Evolutionary conservation across 2,888 invertebrate species (phyloP).

Genomic region (Nomada lathburiana): DNA sequence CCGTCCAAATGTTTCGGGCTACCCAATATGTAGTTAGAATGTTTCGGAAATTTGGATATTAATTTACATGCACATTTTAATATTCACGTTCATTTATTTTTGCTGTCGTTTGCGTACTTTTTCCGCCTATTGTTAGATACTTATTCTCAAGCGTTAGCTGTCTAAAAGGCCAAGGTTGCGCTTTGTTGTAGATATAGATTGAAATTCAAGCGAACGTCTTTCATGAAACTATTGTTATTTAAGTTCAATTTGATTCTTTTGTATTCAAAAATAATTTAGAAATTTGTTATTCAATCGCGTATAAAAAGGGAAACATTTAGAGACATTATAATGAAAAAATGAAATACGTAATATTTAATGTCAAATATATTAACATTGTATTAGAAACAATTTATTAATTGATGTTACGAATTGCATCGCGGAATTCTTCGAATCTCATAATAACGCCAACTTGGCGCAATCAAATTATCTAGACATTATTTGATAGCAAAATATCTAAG

Average conservation of each 20-base stretch:
- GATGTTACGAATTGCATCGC: not conserved
- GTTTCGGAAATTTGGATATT: no score
- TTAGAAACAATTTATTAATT: no score
- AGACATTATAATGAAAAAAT: no score
- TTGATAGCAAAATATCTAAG: conserved; percentile 12
- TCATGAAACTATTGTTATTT: conserved; percentile 22
- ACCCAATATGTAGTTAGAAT: no score
- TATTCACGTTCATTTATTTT: not conserved
- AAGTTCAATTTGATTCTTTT: not conserved
- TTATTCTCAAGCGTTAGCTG: not conserved
- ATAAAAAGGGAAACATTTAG: not conserved
- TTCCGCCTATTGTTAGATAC: not conserved
- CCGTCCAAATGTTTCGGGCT: no score
- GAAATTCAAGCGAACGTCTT: conserved; percentile 30
- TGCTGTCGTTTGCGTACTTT: not conserved
- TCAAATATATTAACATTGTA: no score
- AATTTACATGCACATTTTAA: no score
- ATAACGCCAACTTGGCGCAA: not conserved
- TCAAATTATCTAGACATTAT: conserved; percentile 2
- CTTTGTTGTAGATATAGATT: conserved; percentile 30
- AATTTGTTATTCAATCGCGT: not conserved
- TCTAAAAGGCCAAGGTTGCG: conserved; percentile 43
- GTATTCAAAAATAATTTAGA: not conserved
- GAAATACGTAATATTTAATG: no score
- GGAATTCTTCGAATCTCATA: not conserved